These are phyloP conservation scores for Oegoconia quadripuncta DNA, from an alignment of 2,888 invertebrate species.

Conservation along the genomic window DNA sequence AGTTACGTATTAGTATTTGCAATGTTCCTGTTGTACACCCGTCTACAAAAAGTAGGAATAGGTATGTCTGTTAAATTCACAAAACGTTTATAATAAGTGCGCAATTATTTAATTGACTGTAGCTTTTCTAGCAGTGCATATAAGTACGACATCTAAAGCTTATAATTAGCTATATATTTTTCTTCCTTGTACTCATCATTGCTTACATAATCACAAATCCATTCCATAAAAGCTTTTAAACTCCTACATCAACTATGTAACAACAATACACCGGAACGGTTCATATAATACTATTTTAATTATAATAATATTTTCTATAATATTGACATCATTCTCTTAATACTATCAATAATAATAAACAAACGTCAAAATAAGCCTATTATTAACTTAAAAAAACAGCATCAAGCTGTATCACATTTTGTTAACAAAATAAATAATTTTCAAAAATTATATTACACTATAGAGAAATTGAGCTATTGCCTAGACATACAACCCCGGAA, in stretches of 20 bases:
- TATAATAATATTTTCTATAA: constrained; percentile 34
- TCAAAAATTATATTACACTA: constrained; percentile 55
- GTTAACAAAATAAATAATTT: constrained; percentile 61
- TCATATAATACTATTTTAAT: constrained; percentile 49
- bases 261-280: constrained; percentile 47
- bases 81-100: too few species aligned
- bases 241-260: constrained; percentile 42
- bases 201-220: constrained; percentile 15
- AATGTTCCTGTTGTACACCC: too few species aligned
- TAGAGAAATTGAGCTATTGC: constrained; percentile 69
- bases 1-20: too few species aligned
- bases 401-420: constrained; percentile 65
- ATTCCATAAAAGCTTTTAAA: constrained; percentile 33
- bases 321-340: constrained; percentile 61
- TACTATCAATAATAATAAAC: constrained; percentile 45
- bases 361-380: constrained; percentile 55
- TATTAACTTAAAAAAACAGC: constrained; percentile 59
- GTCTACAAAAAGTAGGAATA: too few species aligned
- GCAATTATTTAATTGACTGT: constrained; percentile 43
- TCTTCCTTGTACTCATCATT: constrained; percentile 49
- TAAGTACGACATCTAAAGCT: constrained; percentile 28
- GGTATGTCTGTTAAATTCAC: too few species aligned
- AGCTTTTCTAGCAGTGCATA: constrained; percentile 39
- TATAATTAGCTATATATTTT: constrained; percentile 28
- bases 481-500: constrained; percentile 75